Base-by-base conservation (phyloP, 2,797 vertebrate genomes). In the Hirundo rustica region DNA sequence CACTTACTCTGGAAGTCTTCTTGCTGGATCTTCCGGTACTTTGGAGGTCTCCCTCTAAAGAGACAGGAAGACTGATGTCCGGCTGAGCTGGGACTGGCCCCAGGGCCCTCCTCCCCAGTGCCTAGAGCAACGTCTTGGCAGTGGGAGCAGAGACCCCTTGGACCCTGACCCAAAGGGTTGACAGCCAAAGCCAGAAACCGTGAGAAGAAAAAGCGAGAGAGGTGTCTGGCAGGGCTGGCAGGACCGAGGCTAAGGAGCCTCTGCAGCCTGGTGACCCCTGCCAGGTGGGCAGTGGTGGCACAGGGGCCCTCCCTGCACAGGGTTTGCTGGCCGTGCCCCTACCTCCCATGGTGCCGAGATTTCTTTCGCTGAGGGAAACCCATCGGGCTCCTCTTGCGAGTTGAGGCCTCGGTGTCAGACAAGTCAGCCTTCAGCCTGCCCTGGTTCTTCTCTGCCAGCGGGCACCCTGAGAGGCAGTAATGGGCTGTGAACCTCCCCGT, bases 401-500 rank as follows among this genome's bases (percentile, higher is more conserved):
- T 73, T 0, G 97, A 97, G 54, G 97, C 97, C 94, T 99, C 99
- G 0, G 98, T 98, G 97, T 99, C 99, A 0, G 99, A 99, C 71
- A 99, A 96, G 40, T 99, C 99, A 0, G 98, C 98, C 95, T 99
- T 99, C 73, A 99, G 97, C 91, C 99, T 97, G 94, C 98, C 98
- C 97, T 99, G 99, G 98, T 99, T 99, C 92, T 98, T 98, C 97
- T 99, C 99, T 11, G 99, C 99, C 97, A 99, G 93, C 0, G 99
- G 99, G 96, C 99, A 99, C 96, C 99, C 99, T 7, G 99, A 99
- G 95, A 99, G 98, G 97, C 99, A 99, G 97, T 99, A 99, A 97
- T 99, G 99, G 38, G 99, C 99, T 0, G 99, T 99, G 97, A 99
- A 99, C 86, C 99, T 99, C 57, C 99, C 99, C 1, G 99, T 99